Evolutionary conservation across 2,113 vertebrate species (phyloP).

Genomic region (Forbesichthys agassizii): DNA sequence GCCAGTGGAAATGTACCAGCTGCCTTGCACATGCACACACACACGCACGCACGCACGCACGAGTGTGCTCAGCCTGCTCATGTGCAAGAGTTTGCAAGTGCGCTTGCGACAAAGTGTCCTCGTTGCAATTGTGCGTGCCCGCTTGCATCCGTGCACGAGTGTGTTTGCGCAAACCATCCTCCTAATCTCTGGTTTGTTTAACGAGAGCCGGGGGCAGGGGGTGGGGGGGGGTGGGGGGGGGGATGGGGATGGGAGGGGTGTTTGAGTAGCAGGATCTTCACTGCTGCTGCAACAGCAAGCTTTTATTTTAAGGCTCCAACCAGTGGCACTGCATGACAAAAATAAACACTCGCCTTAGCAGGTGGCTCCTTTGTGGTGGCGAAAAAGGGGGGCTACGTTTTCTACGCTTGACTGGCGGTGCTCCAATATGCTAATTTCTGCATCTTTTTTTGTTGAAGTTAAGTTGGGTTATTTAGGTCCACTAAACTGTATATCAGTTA

Average conservation of each 20-base stretch:
- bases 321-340: constrained; percentile 33
- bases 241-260: constrained; percentile 44
- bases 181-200: constrained; percentile 44
- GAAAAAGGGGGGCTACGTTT: constrained; percentile 24
- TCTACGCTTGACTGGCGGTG: constrained; percentile 35
- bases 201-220: constrained; percentile 19
- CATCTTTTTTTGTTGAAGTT: not conserved
- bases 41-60: constrained; percentile 9
- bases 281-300: constrained; percentile 26
- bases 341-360: constrained; percentile 48
- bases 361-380: constrained; percentile 33
- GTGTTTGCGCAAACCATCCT: constrained; percentile 30
- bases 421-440: not conserved
- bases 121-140: not conserved
- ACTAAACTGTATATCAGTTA: too few relatives aligned
- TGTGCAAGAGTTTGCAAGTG: not conserved
- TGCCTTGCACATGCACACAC: not conserved
- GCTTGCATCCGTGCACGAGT: constrained; percentile 4
- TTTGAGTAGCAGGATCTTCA: constrained; percentile 46
- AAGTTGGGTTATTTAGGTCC: not conserved
- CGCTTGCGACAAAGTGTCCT: not conserved
- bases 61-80: not conserved
- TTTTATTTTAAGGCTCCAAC: constrained; percentile 40
- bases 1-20: constrained; percentile 42
- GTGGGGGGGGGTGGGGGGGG: not conserved